Evolutionary conservation across 1,140 invertebrate species (phyloP).

Genomic region (Aphidius gifuensis): DNA sequence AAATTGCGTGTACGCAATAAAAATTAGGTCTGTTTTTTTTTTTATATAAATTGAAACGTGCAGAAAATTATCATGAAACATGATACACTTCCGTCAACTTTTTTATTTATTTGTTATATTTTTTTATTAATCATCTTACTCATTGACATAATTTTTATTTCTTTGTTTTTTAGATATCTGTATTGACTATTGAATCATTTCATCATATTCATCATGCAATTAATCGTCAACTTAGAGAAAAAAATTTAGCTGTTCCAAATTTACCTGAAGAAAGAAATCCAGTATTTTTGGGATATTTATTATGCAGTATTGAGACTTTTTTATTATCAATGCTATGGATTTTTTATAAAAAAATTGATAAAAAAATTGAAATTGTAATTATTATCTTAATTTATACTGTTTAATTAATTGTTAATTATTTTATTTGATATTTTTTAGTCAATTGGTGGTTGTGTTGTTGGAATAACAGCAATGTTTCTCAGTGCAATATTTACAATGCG

Average conservation of each 20-base stretch:
- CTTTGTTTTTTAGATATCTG: conserved; percentile 21
- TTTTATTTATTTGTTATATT: conserved; percentile 3
- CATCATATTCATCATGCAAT: conserved; percentile 40
- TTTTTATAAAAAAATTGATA: conserved; percentile 21
- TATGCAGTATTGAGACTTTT: conserved; percentile 40
- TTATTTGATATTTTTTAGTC: conserved; percentile 31
- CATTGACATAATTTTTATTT: background rate
- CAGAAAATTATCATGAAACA: conserved; percentile 11
- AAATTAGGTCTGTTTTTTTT: conserved; percentile 17
- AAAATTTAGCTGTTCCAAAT: conserved; percentile 30
- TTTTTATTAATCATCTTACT: background rate
- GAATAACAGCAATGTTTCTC: conserved; percentile 35
- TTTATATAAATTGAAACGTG: background rate
- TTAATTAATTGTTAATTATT: conserved; percentile 14
- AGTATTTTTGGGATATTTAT: conserved; percentile 41
- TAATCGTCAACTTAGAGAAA: conserved; percentile 25
- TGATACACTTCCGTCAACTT: conserved; percentile 4
- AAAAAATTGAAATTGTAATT: conserved; percentile 25
- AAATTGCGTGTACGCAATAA: conserved; percentile 22
- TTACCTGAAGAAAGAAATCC: conserved; percentile 45
- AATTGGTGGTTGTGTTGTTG: conserved; percentile 32
- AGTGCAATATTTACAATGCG: conserved; percentile 43
- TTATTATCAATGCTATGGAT: conserved; percentile 37
- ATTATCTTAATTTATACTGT: conserved; percentile 1
- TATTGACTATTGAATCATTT: conserved; percentile 35